Conservation (phyloP, 92 coral and sea anemone species). For the Plumapathes pennacea region DNA sequence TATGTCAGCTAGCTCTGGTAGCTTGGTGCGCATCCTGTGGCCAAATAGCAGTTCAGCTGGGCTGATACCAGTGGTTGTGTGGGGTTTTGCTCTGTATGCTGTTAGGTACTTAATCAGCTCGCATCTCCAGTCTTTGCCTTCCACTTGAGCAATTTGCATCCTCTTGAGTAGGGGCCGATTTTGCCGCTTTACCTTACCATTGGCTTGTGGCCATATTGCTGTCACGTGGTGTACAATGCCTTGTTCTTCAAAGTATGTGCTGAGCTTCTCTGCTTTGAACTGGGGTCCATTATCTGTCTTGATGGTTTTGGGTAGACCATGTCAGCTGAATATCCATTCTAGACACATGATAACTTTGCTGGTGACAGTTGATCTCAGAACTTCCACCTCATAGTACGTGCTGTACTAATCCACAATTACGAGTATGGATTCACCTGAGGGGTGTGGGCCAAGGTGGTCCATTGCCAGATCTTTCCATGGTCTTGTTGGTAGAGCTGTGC, state of each 20-base stretch:
- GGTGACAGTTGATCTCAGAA: slow-evolving; percentile 32
- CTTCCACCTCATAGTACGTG: slow-evolving; percentile 32
- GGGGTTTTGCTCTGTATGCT: too few relatives aligned
- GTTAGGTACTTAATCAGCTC: background rate
- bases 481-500: too few relatives aligned
- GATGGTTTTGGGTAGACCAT: slow-evolving; percentile 35
- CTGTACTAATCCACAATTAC: slow-evolving; percentile 30
- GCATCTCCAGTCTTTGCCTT: too few relatives aligned
- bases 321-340: slow-evolving; percentile 32
- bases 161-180: slow-evolving; percentile 23
- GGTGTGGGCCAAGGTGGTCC: slow-evolving; percentile 55
- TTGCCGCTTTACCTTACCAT: too few relatives aligned
- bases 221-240: slow-evolving; percentile 45
- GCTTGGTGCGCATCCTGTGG: too few relatives aligned
- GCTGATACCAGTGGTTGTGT: too few relatives aligned
- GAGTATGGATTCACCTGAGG: slow-evolving; percentile 30
- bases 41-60: too few relatives aligned
- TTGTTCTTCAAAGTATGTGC: slow-evolving; percentile 27
- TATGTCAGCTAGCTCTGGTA: too few relatives aligned
- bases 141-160: too few relatives aligned
- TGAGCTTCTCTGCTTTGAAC: slow-evolving; percentile 32
- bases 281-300: slow-evolving; percentile 56
- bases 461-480: too few relatives aligned
- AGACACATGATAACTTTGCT: slow-evolving; percentile 22
- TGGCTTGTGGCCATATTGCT: slow-evolving; percentile 21